Evolutionary conservation across 2,888 invertebrate species (phyloP).

Genomic region (Caprella mutica): DNA sequence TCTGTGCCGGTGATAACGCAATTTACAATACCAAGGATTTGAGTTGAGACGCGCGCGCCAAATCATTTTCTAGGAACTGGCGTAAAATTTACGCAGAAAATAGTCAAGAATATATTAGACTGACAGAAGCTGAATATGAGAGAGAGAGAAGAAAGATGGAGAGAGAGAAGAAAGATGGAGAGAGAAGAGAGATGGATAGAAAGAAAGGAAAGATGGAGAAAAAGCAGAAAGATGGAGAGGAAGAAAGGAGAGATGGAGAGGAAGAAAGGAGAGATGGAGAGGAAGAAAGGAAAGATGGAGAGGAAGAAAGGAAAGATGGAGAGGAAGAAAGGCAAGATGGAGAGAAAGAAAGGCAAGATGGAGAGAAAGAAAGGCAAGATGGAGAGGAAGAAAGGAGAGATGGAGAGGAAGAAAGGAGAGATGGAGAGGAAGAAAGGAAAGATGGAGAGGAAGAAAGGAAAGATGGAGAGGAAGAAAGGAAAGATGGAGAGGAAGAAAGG

Average conservation of each 20-base stretch:
- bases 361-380: too few relatives aligned
- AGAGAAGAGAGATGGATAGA: background rate
- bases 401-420: background rate
- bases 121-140: background rate
- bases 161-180: background rate
- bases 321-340: too few relatives aligned
- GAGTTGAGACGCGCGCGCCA: too few relatives aligned
- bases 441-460: background rate
- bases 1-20: too few relatives aligned
- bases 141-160: conserved; percentile 4
- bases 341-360: too few relatives aligned
- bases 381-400: too few relatives aligned
- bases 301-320: background rate
- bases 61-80: too few relatives aligned
- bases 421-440: background rate
- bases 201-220: background rate
- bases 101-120: background rate
- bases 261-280: background rate
- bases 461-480: background rate
- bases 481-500: background rate
- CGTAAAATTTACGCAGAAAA: too few relatives aligned
- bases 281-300: conserved; percentile 3
- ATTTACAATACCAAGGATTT: too few relatives aligned
- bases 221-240: background rate
- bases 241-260: background rate